phyloP scores from a whole-genome alignment of 2,797 vertebrate species.

The Erithacus rubecula region DNA sequence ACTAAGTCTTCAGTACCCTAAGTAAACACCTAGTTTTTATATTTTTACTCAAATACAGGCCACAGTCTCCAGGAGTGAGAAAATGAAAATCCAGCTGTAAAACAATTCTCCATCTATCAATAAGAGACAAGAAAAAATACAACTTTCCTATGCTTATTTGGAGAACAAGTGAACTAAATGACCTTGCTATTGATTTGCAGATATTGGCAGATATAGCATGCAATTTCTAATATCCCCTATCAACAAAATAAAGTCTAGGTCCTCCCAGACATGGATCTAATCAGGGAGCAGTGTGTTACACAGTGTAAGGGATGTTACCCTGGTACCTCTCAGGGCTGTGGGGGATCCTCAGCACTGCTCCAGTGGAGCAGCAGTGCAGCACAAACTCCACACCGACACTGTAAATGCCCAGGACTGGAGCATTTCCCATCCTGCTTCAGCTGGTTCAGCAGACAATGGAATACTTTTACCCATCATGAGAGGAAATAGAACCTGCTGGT shows the following conservation, averaged over 20 bases:
- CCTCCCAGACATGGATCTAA: neutral
- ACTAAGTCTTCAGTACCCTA: neutral
- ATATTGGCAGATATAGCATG: neutral
- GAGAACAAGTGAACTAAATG: neutral
- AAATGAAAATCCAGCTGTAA: neutral
- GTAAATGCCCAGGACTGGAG: too few relatives aligned
- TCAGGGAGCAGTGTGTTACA: too few relatives aligned
- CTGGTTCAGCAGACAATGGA: neutral
- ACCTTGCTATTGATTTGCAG: neutral
- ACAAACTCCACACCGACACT: rapidly evolving
- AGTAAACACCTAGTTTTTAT: neutral
- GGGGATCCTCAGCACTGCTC: neutral
- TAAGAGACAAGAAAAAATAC: neutral
- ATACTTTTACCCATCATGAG: neutral
- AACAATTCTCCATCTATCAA: neutral
- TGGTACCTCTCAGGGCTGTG: neutral
- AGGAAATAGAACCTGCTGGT: neutral
- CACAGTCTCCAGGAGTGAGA: neutral
- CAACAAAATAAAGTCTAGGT: neutral
- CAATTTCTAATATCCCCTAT: neutral
- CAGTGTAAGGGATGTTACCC: neutral
- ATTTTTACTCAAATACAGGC: neutral
- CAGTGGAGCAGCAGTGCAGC: neutral
- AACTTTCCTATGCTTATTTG: neutral
- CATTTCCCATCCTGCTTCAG: neutral